Evolutionary conservation across 2,888 invertebrate species (phyloP).

Genomic region (Oscheius myriophilus): DNA sequence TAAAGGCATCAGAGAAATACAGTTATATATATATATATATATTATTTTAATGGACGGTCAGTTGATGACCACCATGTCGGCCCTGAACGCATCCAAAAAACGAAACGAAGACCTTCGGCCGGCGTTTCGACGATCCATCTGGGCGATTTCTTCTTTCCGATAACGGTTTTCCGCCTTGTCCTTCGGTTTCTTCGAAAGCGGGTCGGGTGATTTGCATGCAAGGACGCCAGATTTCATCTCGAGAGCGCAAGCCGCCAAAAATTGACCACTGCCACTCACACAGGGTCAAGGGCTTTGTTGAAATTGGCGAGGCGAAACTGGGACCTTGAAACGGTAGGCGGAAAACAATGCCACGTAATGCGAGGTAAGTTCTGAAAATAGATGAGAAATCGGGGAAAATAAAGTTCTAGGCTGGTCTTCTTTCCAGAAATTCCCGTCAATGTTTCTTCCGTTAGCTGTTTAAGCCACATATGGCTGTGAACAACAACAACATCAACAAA

Average conservation of each 20-base stretch:
- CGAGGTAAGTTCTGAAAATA: not conserved
- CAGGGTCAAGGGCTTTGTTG: slow-evolving; percentile 8
- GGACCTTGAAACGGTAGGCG: not conserved
- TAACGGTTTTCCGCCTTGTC: slow-evolving; percentile 29
- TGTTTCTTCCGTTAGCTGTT: too few relatives aligned
- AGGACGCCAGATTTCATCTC: slow-evolving; percentile 21
- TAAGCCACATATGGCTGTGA: too few relatives aligned
- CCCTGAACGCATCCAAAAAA: not conserved
- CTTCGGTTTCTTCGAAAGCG: slow-evolving; percentile 26
- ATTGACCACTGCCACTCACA: slow-evolving; percentile 9
- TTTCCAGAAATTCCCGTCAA: too few relatives aligned
- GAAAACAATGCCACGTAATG: not conserved
- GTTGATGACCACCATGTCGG: too few relatives aligned
- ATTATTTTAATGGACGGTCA: too few relatives aligned
- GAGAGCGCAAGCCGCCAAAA: slow-evolving; percentile 8
- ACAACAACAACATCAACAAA: too few relatives aligned
- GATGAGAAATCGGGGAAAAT: not conserved
- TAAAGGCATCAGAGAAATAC: too few relatives aligned
- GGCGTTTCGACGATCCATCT: slow-evolving; percentile 18
- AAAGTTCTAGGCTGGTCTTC: too few relatives aligned
- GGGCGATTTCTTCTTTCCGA: slow-evolving; percentile 24
- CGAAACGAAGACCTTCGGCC: not conserved
- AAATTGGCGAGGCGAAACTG: not conserved
- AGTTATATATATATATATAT: too few relatives aligned
- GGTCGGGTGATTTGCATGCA: slow-evolving; percentile 25